A percentile compares a stretch with the other conserved stretches of the same genome.
Evolutionary conservation across 2,113 vertebrate genomes (phyloP).

Genomic region (Vidua macroura): DNA sequence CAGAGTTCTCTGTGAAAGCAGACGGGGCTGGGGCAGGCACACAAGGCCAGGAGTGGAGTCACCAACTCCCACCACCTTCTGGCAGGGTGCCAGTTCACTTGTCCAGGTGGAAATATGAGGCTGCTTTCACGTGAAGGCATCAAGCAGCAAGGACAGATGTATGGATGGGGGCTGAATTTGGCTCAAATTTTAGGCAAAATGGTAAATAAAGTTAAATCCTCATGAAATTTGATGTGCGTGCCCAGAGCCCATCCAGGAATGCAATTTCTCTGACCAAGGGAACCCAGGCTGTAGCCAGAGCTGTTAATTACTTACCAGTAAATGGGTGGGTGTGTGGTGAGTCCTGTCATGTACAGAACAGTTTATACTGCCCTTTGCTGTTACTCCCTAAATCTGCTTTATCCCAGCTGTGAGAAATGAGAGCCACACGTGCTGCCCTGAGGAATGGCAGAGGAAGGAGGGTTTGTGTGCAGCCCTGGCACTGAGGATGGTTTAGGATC

Average conservation of each 20-base stretch:
- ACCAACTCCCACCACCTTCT: rapidly evolving
- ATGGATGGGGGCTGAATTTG: neutral
- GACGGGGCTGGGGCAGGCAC: neutral
- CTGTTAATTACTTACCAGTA: neutral
- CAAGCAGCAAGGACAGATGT: neutral
- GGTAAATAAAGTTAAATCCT: neutral
- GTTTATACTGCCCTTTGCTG: neutral
- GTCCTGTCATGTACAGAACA: neutral
- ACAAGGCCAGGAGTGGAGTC: neutral
- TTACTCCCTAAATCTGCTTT: neutral
- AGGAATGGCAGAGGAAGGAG: neutral
- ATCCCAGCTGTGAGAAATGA: neutral
- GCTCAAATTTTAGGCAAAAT: neutral
- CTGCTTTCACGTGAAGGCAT: neutral
- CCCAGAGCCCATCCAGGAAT: neutral
- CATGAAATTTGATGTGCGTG: neutral
- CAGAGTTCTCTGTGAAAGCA: neutral
- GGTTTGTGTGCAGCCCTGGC: neutral
- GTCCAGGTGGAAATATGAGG: neutral
- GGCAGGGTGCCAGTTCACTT: neutral
- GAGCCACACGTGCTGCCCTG: neutral
- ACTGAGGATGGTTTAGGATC: neutral
- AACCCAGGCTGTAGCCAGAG: neutral
- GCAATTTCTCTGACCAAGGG: neutral
- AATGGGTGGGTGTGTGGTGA: neutral